phyloP scores from a whole-genome alignment of 2,888 invertebrate genomes.

The Nasonia oneida region DNA sequence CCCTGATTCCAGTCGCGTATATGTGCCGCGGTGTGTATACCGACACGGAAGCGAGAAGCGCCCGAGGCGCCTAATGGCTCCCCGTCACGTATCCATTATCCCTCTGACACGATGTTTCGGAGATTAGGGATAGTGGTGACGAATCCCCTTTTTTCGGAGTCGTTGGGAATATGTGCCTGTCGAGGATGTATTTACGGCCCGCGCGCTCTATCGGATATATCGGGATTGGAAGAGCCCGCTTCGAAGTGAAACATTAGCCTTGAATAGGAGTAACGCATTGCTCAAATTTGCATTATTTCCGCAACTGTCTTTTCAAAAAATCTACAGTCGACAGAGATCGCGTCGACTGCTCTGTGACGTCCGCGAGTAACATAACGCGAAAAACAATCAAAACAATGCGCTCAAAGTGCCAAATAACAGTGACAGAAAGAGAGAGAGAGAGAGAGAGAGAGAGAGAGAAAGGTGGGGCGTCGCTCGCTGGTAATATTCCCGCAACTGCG shows the following conservation, averaged over 20 bases:
- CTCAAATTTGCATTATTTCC: too few species aligned
- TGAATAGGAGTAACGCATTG: too few species aligned
- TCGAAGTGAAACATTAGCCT: too few species aligned
- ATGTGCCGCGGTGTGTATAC: background rate
- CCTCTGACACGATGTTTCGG: constrained; percentile 25
- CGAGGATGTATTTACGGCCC: background rate
- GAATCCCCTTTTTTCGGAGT: constrained; percentile 14
- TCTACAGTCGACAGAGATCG: background rate
- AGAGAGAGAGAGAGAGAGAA: background rate
- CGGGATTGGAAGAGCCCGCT: background rate
- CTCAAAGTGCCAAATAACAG: background rate
- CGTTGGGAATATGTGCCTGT: background rate
- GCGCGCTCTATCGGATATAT: background rate
- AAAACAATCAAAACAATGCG: background rate
- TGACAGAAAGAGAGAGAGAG: background rate
- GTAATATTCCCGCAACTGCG: background rate
- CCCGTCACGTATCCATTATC: constrained; percentile 54
- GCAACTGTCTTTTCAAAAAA: too few species aligned
- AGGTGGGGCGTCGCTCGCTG: background rate
- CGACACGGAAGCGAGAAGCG: background rate
- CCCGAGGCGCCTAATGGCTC: constrained; percentile 28
- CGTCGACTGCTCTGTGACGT: background rate
- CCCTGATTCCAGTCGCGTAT: constrained; percentile 36
- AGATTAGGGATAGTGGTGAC: constrained; percentile 23
- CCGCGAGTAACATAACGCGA: background rate